Evolutionary conservation across 2,888 invertebrate species (phyloP), one percentile per base, ranked within the genome.

Genomic region (Tetropium fuscum): DNA sequence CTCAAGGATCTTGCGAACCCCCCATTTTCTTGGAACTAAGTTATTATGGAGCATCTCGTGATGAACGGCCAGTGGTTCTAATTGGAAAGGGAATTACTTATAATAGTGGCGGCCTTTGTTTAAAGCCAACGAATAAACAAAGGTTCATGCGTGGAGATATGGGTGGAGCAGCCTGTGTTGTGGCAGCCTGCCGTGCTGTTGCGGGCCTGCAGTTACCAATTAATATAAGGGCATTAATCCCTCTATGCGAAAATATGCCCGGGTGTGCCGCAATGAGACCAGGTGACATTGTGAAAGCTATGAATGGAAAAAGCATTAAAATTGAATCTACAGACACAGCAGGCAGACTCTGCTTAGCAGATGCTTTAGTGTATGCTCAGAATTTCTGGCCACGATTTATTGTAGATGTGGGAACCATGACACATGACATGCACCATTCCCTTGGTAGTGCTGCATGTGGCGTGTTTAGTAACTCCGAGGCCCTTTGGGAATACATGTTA

Each of bases 91-190:
- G 81, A 2, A 77, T 80, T 4, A 81, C 81, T 1, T 81, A 80
- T 75, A 88, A 89, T 75, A 89, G 89, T 71, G 94, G 94, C 34
- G 92, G 93, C 49, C 82, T 93, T 53, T 90, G 90, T 60, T 75
- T 92, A 55, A 93, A 92, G 75, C 82, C 86, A 0, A 79, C 85
- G 8, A 76, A 83, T 3, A 85, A 87, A 27, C 86, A 93, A 82
- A 85, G 84, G 60, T 83, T 85, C 66, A 93, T 93, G 93, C 84
- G 90, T 60, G 93, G 89, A 0, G 94, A 94, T 74, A 93, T 94
- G 93, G 92, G 92, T 0, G 94, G 94, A 1, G 94, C 93, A 0
- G 94, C 94, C 0, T 89, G 89, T 72, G 90, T 92, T 1, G 83
- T 91, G 2, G 90, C 90, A 0, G 85, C 90, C 1, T 86, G 90